phyloP scores from a whole-genome alignment of 1,140 invertebrate genomes.

The Drosophila rufa region DNA sequence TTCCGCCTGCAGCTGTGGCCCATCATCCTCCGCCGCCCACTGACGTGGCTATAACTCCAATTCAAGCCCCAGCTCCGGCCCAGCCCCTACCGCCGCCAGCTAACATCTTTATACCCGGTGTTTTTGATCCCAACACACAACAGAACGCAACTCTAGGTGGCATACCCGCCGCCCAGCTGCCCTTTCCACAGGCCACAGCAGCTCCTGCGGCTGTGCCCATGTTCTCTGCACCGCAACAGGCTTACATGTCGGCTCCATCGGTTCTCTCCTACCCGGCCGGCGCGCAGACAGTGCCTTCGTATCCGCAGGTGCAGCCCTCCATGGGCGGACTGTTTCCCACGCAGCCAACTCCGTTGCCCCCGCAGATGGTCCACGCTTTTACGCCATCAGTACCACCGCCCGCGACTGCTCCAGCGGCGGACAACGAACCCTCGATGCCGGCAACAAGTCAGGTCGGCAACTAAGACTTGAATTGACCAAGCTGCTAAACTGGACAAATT shows the following conservation, averaged over 20 bases:
- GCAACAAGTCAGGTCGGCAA: constrained; percentile 25
- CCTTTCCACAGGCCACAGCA: constrained; percentile 72
- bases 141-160: constrained; percentile 48
- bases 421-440: constrained; percentile 15
- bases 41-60: constrained; percentile 5
- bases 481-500: constrained; percentile 42
- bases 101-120: constrained; percentile 70
- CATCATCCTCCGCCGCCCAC: background rate
- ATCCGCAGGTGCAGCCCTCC: constrained; percentile 81
- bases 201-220: constrained; percentile 43
- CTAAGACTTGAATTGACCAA: constrained; percentile 28
- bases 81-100: constrained; percentile 56
- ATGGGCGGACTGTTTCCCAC: constrained; percentile 78
- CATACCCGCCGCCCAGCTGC: constrained; percentile 68
- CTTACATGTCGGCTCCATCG: constrained; percentile 77
- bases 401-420: constrained; percentile 10
- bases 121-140: constrained; percentile 57
- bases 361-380: constrained; percentile 76
- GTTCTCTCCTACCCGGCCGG: constrained; percentile 73
- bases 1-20: background rate
- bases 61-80: constrained; percentile 22
- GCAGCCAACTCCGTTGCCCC: constrained; percentile 76
- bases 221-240: constrained; percentile 60
- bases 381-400: constrained; percentile 25
- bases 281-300: constrained; percentile 77